phyloP scores from a whole-genome alignment of 1,140 invertebrate genomes.

The Temnothorax curvispinosus region DNA sequence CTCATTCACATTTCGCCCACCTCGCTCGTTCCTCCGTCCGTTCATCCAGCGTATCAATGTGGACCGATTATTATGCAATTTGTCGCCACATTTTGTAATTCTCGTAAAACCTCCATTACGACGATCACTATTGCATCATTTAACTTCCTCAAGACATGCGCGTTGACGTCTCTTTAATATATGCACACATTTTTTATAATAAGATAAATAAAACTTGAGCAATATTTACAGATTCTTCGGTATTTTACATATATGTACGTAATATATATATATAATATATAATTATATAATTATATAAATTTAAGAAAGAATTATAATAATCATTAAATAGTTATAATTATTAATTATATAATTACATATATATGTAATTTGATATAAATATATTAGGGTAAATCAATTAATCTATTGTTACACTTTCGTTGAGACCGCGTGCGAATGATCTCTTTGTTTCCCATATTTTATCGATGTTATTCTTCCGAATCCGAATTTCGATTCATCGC shows the following conservation, averaged over 20 bases:
- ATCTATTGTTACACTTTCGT: not conserved
- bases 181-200: not conserved
- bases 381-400: not conserved
- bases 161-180: not conserved
- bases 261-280: not conserved
- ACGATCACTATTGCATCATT: not conserved
- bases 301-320: too few relatives aligned
- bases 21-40: not conserved
- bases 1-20: slow-evolving; percentile 48
- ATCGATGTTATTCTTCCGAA: slow-evolving; percentile 1
- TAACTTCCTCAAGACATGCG: not conserved
- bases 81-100: slow-evolving; percentile 42
- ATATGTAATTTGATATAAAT: not conserved
- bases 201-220: not conserved
- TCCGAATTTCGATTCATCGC: not conserved
- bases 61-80: slow-evolving; percentile 62
- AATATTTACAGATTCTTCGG: not conserved
- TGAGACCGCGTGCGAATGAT: not conserved
- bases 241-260: not conserved
- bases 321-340: too few relatives aligned
- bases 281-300: too few relatives aligned
- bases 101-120: slow-evolving; percentile 21
- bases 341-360: too few relatives aligned
- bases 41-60: slow-evolving; percentile 44
- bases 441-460: not conserved